These are phyloP conservation scores for Lepus europaeus DNA, from an alignment of 2,113 vertebrate species.

Conservation along the genomic window DNA sequence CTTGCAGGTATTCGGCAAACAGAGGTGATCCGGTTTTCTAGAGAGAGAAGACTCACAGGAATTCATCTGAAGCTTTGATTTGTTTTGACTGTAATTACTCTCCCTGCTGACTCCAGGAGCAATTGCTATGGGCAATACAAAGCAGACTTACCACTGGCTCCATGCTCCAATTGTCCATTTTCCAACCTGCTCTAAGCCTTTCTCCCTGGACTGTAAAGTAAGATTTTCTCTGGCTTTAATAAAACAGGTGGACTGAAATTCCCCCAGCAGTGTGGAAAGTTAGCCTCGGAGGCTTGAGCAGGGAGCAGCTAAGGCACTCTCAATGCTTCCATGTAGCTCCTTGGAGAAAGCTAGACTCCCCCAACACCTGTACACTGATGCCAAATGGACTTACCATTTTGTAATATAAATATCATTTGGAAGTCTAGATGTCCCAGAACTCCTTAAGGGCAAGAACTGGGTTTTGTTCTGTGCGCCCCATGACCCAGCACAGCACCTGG, in stretches of 20 bases:
- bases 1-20: neutral
- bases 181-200: neutral
- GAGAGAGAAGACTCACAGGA: constrained; percentile 49
- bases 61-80: constrained; percentile 54
- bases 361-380: neutral
- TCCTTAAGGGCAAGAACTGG: neutral
- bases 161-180: neutral
- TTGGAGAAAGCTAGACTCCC: neutral
- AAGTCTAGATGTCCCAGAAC: neutral
- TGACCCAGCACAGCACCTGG: neutral
- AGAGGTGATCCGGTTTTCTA: constrained; percentile 33
- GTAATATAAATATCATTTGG: neutral
- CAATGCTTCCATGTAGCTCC: neutral
- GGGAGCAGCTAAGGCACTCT: neutral
- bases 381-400: neutral
- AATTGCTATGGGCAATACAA: constrained; percentile 60
- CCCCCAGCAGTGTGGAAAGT: neutral
- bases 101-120: constrained; percentile 71
- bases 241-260: neutral
- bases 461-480: neutral
- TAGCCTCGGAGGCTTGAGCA: neutral
- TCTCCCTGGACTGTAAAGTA: constrained; percentile 2
- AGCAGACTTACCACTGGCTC: constrained; percentile 68
- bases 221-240: neutral
- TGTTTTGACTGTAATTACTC: constrained; percentile 72